A percentile compares a stretch with the other conserved stretches of the same genome.
These are phyloP conservation scores for Marasmarcha lunaedactyla DNA, from an alignment of 2,888 invertebrate genomes.

Conservation along the genomic window DNA sequence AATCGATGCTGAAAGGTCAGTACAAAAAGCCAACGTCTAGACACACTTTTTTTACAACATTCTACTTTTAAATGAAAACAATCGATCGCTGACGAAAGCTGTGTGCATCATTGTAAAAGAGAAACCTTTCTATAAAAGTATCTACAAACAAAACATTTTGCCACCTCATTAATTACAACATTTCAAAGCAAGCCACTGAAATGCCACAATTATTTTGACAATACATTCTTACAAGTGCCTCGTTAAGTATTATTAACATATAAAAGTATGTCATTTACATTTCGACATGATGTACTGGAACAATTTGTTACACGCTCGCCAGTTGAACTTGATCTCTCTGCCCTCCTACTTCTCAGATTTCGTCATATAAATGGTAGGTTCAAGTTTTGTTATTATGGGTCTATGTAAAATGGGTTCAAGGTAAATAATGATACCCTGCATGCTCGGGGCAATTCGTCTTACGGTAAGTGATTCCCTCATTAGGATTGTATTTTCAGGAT, in stretches of 20 bases:
- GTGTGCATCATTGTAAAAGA: no score
- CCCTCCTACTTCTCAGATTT: slow-evolving; percentile 4
- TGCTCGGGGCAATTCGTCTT: slow-evolving; percentile 40
- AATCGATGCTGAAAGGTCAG: no score
- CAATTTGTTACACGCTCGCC: slow-evolving; percentile 38
- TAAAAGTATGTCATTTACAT: slow-evolving; percentile 39
- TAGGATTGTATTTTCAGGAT: slow-evolving; percentile 19
- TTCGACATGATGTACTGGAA: slow-evolving; percentile 39
- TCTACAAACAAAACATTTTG: no score
- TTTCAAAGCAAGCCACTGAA: no score
- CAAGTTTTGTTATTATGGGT: slow-evolving; percentile 15
- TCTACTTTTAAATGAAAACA: no score
- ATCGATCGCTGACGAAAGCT: no score
- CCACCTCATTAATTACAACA: no score
- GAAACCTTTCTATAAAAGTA: no score
- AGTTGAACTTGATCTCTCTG: slow-evolving; percentile 21
- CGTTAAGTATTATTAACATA: slow-evolving; percentile 24
- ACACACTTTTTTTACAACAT: no score
- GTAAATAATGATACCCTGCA: slow-evolving; percentile 45
- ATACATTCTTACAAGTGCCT: slow-evolving; percentile 10
- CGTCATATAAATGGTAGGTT: not conserved
- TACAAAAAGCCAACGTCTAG: no score
- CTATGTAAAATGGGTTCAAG: slow-evolving; percentile 30
- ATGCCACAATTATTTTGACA: no score
- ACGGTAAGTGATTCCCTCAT: slow-evolving; percentile 48